Evolutionary conservation across 2,888 invertebrate species (phyloP).

Genomic region (Germaria angustata): DNA sequence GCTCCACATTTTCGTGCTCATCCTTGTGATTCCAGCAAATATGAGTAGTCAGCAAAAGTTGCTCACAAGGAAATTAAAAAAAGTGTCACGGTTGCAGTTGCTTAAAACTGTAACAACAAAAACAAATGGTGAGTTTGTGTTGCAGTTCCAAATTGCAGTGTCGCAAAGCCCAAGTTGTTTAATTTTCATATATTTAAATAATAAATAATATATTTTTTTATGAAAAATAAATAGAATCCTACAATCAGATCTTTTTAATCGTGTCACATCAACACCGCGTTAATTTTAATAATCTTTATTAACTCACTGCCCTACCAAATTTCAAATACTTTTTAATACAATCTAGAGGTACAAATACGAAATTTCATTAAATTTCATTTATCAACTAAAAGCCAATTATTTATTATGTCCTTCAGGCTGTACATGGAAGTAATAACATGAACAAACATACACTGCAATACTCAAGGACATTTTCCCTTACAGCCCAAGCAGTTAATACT

Average conservation of each 20-base stretch:
- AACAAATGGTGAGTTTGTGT: background rate
- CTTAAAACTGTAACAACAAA: background rate
- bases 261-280: too few relatives aligned
- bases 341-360: too few relatives aligned
- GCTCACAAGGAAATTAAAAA: conserved; percentile 25
- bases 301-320: too few relatives aligned
- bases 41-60: conserved; percentile 26
- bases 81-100: conserved; percentile 10
- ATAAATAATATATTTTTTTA: too few relatives aligned
- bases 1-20: background rate
- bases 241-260: too few relatives aligned
- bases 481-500: background rate
- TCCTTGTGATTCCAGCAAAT: background rate
- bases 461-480: background rate
- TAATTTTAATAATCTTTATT: too few relatives aligned
- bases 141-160: background rate
- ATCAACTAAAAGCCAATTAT: too few relatives aligned
- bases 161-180: too few relatives aligned
- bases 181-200: too few relatives aligned
- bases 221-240: too few relatives aligned
- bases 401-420: too few relatives aligned
- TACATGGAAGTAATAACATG: background rate
- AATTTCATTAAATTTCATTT: too few relatives aligned
- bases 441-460: background rate
- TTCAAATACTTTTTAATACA: background rate